Base-by-base conservation (phyloP, 2,113 vertebrate species). In the Nerophis lumbriciformis region DNA sequence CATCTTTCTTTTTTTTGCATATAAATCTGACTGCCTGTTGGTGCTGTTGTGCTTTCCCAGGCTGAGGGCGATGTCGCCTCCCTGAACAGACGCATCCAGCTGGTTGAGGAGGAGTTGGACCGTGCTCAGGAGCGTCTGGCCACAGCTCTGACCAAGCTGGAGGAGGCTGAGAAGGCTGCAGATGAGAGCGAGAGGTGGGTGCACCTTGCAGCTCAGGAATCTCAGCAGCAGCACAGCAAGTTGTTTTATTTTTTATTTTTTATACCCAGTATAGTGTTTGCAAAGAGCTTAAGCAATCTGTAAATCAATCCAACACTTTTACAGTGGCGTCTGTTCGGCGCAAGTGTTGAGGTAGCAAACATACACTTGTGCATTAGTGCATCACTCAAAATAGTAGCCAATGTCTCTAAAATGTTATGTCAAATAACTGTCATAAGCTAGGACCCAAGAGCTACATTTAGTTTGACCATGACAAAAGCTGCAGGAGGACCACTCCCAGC, bases 81-180 rank as follows among this genome's bases (percentile, higher is more conserved):
- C 77, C 87, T 99, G 92, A 99, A 99, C 91, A 97, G 96, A 81
- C 96, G 96, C 36, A 98, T 98, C 91, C 96, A 98, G 84, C 94
- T 98, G 92, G 96, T 98, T 86, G 96, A 98, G 91, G 96, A 98
- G 71, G 96, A 98, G 93, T 77, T 98, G 94, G 96, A 98, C 77
- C 93, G 96, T 35, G 96, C 96, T 79, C 96, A 99, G 87, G 96
- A 99, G 90, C 96, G 96, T 83, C 91, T 99, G 90, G 89, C 96
- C 61, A 99, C 95, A 53, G 96, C 96, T 39, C 85, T 99, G 81
- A 94, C 96, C 88, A 99, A 99, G 87, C 93, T 99, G 90, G 96
- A 99, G 88, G 96, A 99, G 86, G 95, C 96, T 0, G 96, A 98
- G 93, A 98, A 98, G 86, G 96, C 95, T 73, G 96, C 96, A 56